phyloP scores from a whole-genome alignment of 2,888 invertebrate genomes.

The Eustalomyia histrio region DNA sequence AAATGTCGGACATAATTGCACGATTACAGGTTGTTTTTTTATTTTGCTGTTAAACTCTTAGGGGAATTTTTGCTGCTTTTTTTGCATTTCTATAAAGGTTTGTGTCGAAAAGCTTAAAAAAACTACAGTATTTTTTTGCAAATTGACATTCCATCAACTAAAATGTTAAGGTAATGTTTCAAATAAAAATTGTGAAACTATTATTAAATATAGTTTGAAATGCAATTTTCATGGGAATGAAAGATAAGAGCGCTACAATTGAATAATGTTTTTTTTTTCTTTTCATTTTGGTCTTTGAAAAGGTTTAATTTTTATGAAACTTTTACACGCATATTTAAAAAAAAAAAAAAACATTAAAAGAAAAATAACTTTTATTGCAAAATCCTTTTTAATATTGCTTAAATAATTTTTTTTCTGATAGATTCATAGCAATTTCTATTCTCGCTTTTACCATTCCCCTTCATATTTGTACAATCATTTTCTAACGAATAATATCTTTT shows the following conservation, averaged over 20 bases:
- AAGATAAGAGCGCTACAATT: not conserved
- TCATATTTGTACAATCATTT: too few species aligned
- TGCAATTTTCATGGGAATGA: not conserved
- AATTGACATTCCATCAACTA: constrained; percentile 53
- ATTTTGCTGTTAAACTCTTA: constrained; percentile 30
- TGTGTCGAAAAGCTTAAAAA: constrained; percentile 25
- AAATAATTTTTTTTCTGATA: too few species aligned
- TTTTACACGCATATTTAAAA: too few species aligned
- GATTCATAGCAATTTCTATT: too few species aligned
- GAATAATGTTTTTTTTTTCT: too few species aligned
- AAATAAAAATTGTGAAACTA: constrained; percentile 8
- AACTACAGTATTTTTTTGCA: constrained; percentile 49
- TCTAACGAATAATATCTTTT: too few species aligned
- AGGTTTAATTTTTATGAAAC: too few species aligned
- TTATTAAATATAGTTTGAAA: constrained; percentile 16
- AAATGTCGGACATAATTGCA: constrained; percentile 59
- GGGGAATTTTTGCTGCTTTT: constrained; percentile 30
- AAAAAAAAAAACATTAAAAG: too few species aligned
- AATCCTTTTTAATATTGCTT: too few species aligned
- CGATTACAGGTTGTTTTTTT: constrained; percentile 28
- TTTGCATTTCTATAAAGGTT: constrained; percentile 23
- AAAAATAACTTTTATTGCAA: too few species aligned
- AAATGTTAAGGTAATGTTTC: constrained; percentile 39
- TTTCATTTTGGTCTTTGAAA: too few species aligned
- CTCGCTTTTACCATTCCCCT: too few species aligned